These are phyloP conservation scores for Tipula confusa DNA, from an alignment of 2,888 invertebrate genomes.

Conservation along the genomic window DNA sequence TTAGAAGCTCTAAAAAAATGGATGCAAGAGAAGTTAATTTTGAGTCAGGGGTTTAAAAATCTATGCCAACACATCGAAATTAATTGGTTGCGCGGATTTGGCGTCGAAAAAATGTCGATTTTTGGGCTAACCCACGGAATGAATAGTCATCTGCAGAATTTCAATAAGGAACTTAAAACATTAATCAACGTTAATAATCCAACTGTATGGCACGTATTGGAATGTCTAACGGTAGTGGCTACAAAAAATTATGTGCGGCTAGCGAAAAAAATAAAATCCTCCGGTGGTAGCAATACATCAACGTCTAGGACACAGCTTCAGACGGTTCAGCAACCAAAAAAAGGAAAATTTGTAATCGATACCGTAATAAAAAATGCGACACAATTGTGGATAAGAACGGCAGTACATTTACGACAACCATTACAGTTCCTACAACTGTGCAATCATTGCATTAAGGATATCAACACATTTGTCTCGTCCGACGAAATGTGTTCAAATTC, in stretches of 20 bases:
- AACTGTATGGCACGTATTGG: slow-evolving; percentile 39
- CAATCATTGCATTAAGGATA: slow-evolving; percentile 40
- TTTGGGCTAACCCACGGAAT: slow-evolving; percentile 40
- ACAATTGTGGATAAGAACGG: slow-evolving; percentile 40
- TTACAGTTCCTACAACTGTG: slow-evolving; percentile 40
- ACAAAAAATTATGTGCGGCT: slow-evolving; percentile 39
- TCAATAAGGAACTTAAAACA: slow-evolving; percentile 39
- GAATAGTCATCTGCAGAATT: slow-evolving; percentile 39
- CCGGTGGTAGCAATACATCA: background rate
- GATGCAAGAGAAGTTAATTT: slow-evolving; percentile 40
- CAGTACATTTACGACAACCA: slow-evolving; percentile 40
- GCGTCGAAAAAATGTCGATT: slow-evolving; percentile 42
- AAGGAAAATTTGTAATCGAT: slow-evolving; percentile 38
- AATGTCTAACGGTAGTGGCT: slow-evolving; percentile 39
- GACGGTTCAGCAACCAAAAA: slow-evolving; percentile 33
- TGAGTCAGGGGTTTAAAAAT: slow-evolving; percentile 35
- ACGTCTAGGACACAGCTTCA: background rate
- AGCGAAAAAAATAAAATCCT: slow-evolving; percentile 33
- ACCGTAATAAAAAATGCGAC: slow-evolving; percentile 40
- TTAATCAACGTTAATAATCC: slow-evolving; percentile 36
- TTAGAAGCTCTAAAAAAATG: slow-evolving; percentile 40
- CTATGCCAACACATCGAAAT: slow-evolving; percentile 40
- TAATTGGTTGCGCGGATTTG: slow-evolving; percentile 39
- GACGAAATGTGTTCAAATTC: background rate
- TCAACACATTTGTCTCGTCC: slow-evolving; percentile 35